Percentiles rank a stretch among this genome's conserved stretches.
Conservation (phyloP, 30 jellyfish, hydroid and myxozoan genomes). For the Phacellophora camtschatica region DNA sequence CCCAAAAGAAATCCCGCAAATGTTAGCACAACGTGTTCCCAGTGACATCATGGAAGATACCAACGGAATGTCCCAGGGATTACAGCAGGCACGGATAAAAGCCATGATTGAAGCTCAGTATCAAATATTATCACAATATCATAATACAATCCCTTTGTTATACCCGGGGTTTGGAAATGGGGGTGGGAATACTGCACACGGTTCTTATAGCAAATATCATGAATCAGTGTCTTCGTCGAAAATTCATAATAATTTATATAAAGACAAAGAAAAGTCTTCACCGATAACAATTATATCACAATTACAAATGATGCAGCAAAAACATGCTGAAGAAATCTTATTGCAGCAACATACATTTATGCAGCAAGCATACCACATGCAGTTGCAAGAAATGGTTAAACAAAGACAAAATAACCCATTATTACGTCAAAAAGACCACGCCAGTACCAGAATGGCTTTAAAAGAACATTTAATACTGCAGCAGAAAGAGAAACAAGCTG, state of each 20-base stretch:
- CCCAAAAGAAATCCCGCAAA: constrained; percentile 73
- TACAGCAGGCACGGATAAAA: constrained; percentile 79
- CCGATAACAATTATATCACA: constrained; percentile 39
- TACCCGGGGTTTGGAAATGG: constrained; percentile 63
- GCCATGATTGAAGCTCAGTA: constrained; percentile 82
- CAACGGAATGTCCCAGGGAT: constrained; percentile 51
- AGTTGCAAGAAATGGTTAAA: constrained; percentile 48
- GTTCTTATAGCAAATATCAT: constrained; percentile 13
- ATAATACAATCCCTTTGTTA: constrained; percentile 40
- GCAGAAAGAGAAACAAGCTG: constrained; percentile 83
- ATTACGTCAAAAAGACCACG: constrained; percentile 73
- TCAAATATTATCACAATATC: constrained; percentile 61
- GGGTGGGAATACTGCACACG: constrained; percentile 1
- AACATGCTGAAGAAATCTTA: constrained; percentile 64
- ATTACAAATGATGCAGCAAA: constrained; percentile 59
- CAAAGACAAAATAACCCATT: constrained; percentile 32
- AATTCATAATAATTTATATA: constrained; percentile 9
- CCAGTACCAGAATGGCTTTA: constrained; percentile 73
- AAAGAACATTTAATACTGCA: constrained; percentile 78
- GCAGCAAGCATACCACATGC: constrained; percentile 62
- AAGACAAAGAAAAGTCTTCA: constrained; percentile 42
- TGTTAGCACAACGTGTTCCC: constrained; percentile 74
- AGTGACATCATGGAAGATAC: constrained; percentile 58
- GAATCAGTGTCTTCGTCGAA: constrained; percentile 5
- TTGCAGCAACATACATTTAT: constrained; percentile 70